Evolutionary conservation across 2,113 vertebrate genomes (phyloP).

Genomic region (Pelecanoides urinatrix): DNA sequence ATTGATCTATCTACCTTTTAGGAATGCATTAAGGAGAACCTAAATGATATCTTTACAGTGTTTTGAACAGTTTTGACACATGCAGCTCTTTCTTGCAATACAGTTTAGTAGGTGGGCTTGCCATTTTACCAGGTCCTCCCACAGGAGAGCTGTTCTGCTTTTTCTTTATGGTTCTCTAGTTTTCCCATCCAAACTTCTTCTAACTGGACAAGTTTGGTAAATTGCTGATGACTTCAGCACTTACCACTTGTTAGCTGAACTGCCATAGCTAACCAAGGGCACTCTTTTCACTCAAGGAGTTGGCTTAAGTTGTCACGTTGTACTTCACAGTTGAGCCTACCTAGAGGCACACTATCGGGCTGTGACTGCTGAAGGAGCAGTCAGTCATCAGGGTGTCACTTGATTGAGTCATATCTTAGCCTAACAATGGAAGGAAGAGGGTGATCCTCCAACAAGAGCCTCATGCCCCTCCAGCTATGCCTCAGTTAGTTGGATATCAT

Average conservation of each 20-base stretch:
- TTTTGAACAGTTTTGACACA: not conserved
- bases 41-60: constrained; percentile 1
- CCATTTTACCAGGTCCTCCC: not conserved
- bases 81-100: not conserved
- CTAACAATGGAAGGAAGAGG: not conserved
- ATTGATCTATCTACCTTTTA: constrained; percentile 22
- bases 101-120: not conserved
- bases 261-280: not conserved
- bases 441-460: not conserved
- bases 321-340: not conserved
- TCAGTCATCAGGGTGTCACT: not conserved
- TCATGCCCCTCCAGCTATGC: not conserved
- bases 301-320: not conserved
- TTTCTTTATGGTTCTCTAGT: not conserved
- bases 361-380: not conserved
- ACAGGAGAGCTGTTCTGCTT: not conserved
- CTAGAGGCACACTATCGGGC: not conserved
- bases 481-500: not conserved
- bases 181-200: not conserved
- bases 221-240: not conserved
- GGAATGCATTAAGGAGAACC: not conserved
- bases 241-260: not conserved
- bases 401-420: not conserved
- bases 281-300: not conserved
- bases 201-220: not conserved